phyloP scores from a whole-genome alignment of 2,888 invertebrate genomes.

The Himalopsyche japonica region DNA sequence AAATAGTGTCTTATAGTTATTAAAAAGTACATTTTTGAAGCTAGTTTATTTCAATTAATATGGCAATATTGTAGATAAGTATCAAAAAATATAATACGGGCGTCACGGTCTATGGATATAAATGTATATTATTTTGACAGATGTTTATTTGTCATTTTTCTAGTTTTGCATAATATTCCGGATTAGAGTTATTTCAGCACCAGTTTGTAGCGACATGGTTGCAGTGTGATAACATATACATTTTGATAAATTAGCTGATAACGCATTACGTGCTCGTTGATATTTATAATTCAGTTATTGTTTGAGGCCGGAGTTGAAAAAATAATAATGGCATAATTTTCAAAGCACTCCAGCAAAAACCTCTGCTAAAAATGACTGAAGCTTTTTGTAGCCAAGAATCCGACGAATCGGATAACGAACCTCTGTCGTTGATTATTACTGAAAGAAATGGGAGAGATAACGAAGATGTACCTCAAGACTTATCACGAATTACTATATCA shows the following conservation, averaged over 20 bases:
- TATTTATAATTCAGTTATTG: neutral
- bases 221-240: neutral
- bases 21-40: no score
- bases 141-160: slow-evolving; percentile 23
- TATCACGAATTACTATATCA: slow-evolving; percentile 35
- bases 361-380: slow-evolving; percentile 1
- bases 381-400: slow-evolving; percentile 10
- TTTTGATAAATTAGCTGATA: neutral
- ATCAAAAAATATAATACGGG: neutral
- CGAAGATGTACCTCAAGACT: neutral
- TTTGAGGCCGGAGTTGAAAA: neutral
- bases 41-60: no score
- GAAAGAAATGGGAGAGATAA: slow-evolving; percentile 45
- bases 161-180: slow-evolving; percentile 4
- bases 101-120: slow-evolving; percentile 21
- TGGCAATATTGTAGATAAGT: neutral
- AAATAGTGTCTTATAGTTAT: no score
- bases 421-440: slow-evolving; percentile 51
- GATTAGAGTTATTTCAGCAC: neutral
- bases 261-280: neutral
- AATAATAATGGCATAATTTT: neutral
- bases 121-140: slow-evolving; percentile 25
- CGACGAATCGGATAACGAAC: slow-evolving; percentile 56
- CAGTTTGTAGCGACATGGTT: neutral
- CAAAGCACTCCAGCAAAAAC: neutral